Percentiles rank a stretch among this genome's conserved stretches.
Conservation (phyloP, 64 coral and sea anemone genomes). For the Stylophora pistillata region DNA sequence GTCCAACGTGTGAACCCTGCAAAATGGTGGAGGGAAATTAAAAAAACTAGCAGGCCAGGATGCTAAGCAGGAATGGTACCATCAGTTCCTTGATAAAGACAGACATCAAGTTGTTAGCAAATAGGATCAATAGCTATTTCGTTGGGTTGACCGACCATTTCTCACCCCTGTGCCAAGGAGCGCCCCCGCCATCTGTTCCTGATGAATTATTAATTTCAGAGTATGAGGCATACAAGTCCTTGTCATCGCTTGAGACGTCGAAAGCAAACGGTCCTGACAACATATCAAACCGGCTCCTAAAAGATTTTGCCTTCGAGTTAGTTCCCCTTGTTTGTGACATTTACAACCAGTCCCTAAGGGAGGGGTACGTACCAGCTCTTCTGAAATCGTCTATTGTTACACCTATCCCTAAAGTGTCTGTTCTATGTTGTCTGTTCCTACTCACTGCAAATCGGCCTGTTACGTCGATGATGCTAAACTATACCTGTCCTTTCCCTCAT, state of each 20-base stretch:
- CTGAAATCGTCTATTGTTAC: slow-evolving; percentile 49
- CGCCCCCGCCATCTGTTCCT: slow-evolving; percentile 49
- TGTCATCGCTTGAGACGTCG: slow-evolving; percentile 28
- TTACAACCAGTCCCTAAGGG: slow-evolving; percentile 70
- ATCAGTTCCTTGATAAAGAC: no score
- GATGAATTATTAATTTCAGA: slow-evolving; percentile 52
- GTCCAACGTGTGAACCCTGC: no score
- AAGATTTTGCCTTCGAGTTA: slow-evolving; percentile 62
- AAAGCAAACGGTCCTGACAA: slow-evolving; percentile 54
- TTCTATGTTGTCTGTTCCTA: no score
- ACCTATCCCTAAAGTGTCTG: slow-evolving; percentile 33
- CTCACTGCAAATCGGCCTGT: no score
- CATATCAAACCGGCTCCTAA: slow-evolving; percentile 60
- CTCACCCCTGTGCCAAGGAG: slow-evolving; percentile 26
- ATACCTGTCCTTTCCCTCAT: no score
- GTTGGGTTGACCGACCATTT: no score
- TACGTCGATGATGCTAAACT: no score
- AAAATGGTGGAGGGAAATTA: no score
- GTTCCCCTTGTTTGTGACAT: slow-evolving; percentile 54
- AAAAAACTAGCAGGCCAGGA: no score
- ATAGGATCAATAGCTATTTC: no score
- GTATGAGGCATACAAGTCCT: slow-evolving; percentile 8
- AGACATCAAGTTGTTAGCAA: not conserved
- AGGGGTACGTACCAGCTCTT: slow-evolving; percentile 39
- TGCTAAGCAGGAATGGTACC: no score